These are phyloP conservation scores for Conistra vaccinii DNA, from an alignment of 2,888 invertebrate species.

Conservation along the genomic window DNA sequence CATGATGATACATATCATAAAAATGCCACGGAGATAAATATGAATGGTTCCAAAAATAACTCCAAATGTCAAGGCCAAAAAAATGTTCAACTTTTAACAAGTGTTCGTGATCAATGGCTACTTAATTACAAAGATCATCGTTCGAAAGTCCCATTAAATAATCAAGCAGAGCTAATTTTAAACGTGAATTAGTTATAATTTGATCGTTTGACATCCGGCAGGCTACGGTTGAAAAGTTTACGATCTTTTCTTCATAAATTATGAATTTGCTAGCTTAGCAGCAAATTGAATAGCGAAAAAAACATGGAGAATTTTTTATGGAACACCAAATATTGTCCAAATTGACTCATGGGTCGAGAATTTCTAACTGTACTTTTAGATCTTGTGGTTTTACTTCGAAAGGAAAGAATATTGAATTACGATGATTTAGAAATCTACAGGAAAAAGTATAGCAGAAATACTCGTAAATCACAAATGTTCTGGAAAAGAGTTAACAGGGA, in stretches of 20 bases:
- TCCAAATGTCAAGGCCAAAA: slow-evolving; percentile 33
- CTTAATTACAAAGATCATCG: slow-evolving; percentile 35
- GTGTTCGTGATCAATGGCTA: slow-evolving; percentile 30
- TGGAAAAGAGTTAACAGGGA: slow-evolving; percentile 5
- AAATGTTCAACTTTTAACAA: slow-evolving; percentile 22
- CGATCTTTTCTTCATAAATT: slow-evolving; percentile 47
- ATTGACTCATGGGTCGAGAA: slow-evolving; percentile 33
- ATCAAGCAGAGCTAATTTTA: slow-evolving; percentile 30
- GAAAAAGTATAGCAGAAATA: background rate
- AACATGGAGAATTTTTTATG: background rate
- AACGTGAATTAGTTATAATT: slow-evolving; percentile 54
- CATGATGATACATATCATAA: slow-evolving; percentile 12
- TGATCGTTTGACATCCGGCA: slow-evolving; percentile 48
- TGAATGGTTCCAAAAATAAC: slow-evolving; percentile 36
- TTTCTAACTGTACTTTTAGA: slow-evolving; percentile 45
- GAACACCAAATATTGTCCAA: background rate
- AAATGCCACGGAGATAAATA: slow-evolving; percentile 20
- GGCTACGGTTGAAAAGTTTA: slow-evolving; percentile 48
- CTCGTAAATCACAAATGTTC: background rate
- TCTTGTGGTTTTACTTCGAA: slow-evolving; percentile 23
- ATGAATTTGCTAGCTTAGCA: slow-evolving; percentile 39
- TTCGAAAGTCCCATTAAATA: slow-evolving; percentile 49
- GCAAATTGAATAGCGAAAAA: slow-evolving; percentile 32
- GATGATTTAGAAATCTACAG: background rate
- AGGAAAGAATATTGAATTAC: background rate